phyloP scores from a whole-genome alignment of 2,113 vertebrate genomes.

The Heloderma charlesbogerti region DNA sequence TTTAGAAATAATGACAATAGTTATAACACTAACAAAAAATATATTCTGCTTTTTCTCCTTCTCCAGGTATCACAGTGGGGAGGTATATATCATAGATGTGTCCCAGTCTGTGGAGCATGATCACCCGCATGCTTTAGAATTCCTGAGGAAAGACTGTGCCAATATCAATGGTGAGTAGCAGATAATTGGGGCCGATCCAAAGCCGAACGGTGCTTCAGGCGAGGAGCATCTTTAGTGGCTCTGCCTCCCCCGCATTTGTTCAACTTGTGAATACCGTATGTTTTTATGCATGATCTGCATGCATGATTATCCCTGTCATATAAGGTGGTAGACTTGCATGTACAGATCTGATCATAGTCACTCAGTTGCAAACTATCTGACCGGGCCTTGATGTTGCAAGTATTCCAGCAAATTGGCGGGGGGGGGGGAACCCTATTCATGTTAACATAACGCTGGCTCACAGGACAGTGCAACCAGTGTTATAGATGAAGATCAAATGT shows the following conservation, averaged over 20 bases:
- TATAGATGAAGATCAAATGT: not conserved
- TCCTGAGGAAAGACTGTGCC: conserved; percentile 94
- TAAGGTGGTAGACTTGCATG: not conserved
- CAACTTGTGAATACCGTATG: not conserved
- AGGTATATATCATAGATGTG: conserved; percentile 91
- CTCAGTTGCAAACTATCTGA: not conserved
- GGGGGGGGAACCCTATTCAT: not conserved
- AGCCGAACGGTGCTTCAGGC: not conserved
- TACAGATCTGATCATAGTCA: not conserved
- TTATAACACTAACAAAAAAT: not conserved
- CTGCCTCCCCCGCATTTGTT: not conserved
- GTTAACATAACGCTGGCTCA: not conserved
- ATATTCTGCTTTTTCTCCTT: not conserved
- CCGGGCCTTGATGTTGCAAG: not conserved
- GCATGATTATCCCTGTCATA: not conserved
- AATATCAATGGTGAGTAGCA: conserved; percentile 89
- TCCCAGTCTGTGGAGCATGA: conserved; percentile 97
- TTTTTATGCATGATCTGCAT: not conserved
- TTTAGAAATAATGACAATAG: not conserved
- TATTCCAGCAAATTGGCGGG: not conserved
- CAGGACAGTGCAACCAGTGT: not conserved
- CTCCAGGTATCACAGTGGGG: conserved; percentile 87
- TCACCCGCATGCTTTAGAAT: conserved; percentile 94
- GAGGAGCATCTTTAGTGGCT: not conserved
- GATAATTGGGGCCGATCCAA: not conserved